A percentile compares a stretch with the other conserved stretches of the same genome.
phyloP scores from a whole-genome alignment of 2,113 vertebrate species.

The Tetrao urogallus region DNA sequence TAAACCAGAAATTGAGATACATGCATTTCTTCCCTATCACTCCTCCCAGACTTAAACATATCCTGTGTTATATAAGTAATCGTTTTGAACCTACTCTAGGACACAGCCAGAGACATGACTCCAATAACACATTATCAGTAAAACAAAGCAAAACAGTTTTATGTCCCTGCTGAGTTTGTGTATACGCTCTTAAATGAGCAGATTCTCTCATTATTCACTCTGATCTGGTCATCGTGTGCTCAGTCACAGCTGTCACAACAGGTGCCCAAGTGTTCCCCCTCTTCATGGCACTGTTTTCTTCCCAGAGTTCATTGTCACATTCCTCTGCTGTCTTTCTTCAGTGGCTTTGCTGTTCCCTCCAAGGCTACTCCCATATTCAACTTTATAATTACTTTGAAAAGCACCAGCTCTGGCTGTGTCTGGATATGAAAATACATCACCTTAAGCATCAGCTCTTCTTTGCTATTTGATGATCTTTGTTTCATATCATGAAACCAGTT shows the following conservation, averaged over 20 bases:
- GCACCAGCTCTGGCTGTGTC: background rate
- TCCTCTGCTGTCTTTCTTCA: constrained; percentile 17
- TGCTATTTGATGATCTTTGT: background rate
- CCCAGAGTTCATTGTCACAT: background rate
- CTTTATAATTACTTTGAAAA: background rate
- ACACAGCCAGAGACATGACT: constrained; percentile 69
- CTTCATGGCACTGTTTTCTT: background rate
- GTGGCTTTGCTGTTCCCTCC: background rate
- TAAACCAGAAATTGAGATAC: constrained; percentile 48
- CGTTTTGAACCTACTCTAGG: constrained; percentile 68
- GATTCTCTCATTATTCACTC: constrained; percentile 60
- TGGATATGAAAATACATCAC: fast-evolving
- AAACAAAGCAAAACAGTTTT: constrained; percentile 71
- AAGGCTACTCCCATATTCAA: background rate
- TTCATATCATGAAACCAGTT: background rate
- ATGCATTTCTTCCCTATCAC: background rate
- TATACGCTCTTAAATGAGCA: constrained; percentile 66
- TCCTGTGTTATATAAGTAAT: constrained; percentile 65
- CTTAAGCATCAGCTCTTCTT: background rate
- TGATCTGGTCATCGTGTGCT: constrained; percentile 61
- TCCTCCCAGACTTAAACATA: constrained; percentile 33
- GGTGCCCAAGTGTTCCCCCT: background rate
- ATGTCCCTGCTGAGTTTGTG: constrained; percentile 62
- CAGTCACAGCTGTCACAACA: constrained; percentile 61
- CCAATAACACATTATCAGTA: constrained; percentile 72